These are phyloP conservation scores for Neoitamus cyanurus DNA, from an alignment of 2,888 invertebrate genomes.

Conservation along the genomic window DNA sequence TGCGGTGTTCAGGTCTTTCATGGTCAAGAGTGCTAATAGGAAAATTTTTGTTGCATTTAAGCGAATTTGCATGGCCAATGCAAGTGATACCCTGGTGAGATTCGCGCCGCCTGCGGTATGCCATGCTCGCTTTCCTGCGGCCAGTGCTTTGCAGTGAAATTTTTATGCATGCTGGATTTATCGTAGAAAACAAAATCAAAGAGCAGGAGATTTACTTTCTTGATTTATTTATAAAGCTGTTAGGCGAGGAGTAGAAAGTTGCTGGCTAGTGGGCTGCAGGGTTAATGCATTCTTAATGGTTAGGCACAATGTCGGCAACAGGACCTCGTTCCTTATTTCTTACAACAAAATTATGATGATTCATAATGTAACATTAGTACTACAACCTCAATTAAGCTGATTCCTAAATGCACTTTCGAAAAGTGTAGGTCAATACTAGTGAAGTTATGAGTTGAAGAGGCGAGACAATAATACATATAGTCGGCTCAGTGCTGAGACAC, in stretches of 20 bases:
- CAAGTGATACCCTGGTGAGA: slow-evolving; percentile 11
- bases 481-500: too few species aligned
- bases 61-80: slow-evolving; percentile 13
- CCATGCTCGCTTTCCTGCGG: neutral
- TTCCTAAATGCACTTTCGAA: too few species aligned
- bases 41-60: slow-evolving; percentile 17
- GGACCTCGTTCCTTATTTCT: too few species aligned
- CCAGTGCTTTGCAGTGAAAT: neutral
- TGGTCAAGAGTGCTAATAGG: slow-evolving; percentile 30
- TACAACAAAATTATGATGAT: too few species aligned
- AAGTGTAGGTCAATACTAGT: too few species aligned
- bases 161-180: neutral
- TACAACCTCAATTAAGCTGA: too few species aligned
- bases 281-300: too few species aligned
- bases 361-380: too few species aligned
- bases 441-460: too few species aligned
- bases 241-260: neutral
- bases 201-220: neutral
- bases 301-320: too few species aligned
- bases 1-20: neutral
- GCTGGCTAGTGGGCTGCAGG: too few species aligned
- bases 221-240: neutral
- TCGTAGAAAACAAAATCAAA: neutral
- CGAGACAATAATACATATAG: too few species aligned
- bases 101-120: neutral